Evolutionary conservation across 2,797 vertebrate species (phyloP).

Genomic region (Peromyscus melanophrys): DNA sequence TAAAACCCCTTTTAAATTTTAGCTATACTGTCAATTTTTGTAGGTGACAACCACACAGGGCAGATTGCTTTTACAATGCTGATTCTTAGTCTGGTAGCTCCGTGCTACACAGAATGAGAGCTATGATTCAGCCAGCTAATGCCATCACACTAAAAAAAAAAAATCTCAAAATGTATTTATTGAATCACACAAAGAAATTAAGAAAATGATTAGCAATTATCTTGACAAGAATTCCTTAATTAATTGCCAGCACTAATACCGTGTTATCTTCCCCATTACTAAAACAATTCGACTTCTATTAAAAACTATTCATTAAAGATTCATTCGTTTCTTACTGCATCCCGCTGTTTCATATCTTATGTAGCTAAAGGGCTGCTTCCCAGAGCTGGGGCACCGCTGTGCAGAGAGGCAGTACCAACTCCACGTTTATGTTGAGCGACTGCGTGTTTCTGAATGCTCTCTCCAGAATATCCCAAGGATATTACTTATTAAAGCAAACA

Average conservation of each 20-base stretch:
- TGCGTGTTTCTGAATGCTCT: conserved; percentile 28
- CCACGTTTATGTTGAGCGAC: conserved; percentile 10
- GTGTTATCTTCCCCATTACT: conserved; percentile 83
- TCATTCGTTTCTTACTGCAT: conserved; percentile 83
- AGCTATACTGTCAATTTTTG: conserved; percentile 48
- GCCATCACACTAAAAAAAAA: conserved; percentile 32
- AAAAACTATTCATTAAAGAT: conserved; percentile 87
- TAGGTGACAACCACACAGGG: not conserved
- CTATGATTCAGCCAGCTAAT: conserved; percentile 61
- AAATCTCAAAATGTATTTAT: conserved; percentile 72
- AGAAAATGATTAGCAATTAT: conserved; percentile 85
- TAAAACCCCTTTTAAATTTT: conserved; percentile 46
- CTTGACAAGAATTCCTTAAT: conserved; percentile 85
- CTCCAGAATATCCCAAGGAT: conserved; percentile 7
- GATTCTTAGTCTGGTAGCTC: conserved; percentile 45
- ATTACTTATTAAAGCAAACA: conserved; percentile 51
- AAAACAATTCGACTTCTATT: conserved; percentile 85
- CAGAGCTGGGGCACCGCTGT: conserved; percentile 68
- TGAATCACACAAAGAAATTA: conserved; percentile 84
- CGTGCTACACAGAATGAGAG: conserved; percentile 18
- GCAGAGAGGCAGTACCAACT: conserved; percentile 42
- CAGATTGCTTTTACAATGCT: conserved; percentile 56
- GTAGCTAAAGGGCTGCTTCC: conserved; percentile 82
- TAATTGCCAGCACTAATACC: conserved; percentile 83
- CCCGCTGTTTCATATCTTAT: conserved; percentile 83